These are phyloP conservation scores for Dolichomitus sp. DNA, from an alignment of 2,888 invertebrate genomes.

Conservation along the genomic window DNA sequence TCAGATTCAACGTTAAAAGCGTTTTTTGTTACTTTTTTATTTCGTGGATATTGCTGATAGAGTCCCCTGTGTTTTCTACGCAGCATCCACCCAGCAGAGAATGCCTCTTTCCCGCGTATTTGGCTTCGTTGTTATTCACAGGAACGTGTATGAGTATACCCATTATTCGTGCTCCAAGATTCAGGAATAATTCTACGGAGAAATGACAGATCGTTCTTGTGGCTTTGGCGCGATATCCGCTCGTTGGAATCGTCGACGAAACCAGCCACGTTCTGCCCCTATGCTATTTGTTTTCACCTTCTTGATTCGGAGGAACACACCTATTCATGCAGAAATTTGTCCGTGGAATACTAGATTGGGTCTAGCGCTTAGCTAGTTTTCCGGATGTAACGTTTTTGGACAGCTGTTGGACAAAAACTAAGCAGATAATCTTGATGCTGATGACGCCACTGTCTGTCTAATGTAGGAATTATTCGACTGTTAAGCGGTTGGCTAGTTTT, in stretches of 20 bases:
- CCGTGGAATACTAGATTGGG: no score
- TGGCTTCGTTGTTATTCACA: conserved; percentile 2
- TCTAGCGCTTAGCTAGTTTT: no score
- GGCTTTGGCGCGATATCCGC: not conserved
- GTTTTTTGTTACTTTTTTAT: not conserved
- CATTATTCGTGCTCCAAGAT: not conserved
- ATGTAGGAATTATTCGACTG: no score
- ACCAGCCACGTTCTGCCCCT: not conserved
- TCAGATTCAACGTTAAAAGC: not conserved
- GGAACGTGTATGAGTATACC: not conserved
- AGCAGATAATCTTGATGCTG: no score
- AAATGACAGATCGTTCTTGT: conserved; percentile 41
- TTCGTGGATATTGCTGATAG: not conserved
- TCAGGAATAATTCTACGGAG: conserved; percentile 21
- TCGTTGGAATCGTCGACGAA: conserved; percentile 7
- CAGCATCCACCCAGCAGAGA: not conserved
- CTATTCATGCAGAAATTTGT: no score
- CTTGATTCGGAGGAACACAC: conserved; percentile 52
- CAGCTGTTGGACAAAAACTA: no score
- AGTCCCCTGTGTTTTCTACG: not conserved
- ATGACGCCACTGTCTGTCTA: no score
- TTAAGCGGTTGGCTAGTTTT: no score
- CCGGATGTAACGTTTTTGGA: no score
- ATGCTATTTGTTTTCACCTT: conserved; percentile 52
- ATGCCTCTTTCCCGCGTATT: not conserved